Evolutionary conservation across 2,888 invertebrate species (phyloP).

Genomic region (Troides helena): DNA sequence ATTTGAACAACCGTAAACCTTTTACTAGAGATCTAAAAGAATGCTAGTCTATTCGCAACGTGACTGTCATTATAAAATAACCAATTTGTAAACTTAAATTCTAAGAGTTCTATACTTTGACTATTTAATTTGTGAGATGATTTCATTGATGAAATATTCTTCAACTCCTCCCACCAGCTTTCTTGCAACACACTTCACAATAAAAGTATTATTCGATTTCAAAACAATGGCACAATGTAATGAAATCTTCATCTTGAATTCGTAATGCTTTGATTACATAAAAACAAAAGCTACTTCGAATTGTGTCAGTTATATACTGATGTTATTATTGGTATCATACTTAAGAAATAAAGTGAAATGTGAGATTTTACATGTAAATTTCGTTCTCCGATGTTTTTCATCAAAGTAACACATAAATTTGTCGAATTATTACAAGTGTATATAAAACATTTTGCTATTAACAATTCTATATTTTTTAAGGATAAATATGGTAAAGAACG

Average conservation of each 20-base stretch:
- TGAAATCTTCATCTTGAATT: constrained; percentile 6
- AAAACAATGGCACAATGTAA: constrained; percentile 15
- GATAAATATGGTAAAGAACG: not conserved
- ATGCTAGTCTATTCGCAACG: no score
- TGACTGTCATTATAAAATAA: no score
- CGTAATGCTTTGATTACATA: constrained; percentile 18
- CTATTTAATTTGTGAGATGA: not conserved
- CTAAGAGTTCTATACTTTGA: not conserved
- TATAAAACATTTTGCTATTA: no score
- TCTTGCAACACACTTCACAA: not conserved
- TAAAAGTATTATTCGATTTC: not conserved
- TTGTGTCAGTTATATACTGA: constrained; percentile 6
- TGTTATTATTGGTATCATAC: not conserved
- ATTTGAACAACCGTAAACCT: no score
- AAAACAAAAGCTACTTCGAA: constrained; percentile 15
- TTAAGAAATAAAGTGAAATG: not conserved
- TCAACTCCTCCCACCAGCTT: not conserved
- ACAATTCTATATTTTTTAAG: no score
- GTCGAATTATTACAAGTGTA: no score
- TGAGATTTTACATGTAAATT: no score
- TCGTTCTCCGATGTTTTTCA: not conserved
- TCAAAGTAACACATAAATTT: not conserved
- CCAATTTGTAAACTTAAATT: no score
- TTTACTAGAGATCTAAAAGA: no score
- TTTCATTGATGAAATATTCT: not conserved